Evolutionary conservation across 2,797 vertebrate genomes (phyloP).

Genomic region (Sebastolobus altivelis): DNA sequence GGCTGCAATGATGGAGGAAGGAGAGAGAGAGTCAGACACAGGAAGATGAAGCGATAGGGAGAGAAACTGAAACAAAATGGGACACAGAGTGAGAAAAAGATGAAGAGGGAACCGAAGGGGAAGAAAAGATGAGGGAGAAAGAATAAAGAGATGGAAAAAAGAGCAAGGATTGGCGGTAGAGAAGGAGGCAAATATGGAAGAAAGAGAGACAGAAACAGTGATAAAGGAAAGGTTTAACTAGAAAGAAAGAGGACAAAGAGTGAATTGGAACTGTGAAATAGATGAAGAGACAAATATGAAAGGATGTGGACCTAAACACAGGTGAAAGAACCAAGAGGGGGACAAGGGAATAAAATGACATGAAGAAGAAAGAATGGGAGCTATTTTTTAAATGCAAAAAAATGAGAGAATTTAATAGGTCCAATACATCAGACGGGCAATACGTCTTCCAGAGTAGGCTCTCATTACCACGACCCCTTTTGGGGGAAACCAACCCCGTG

Average conservation of each 20-base stretch:
- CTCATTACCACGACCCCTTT: no score
- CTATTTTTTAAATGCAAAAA: neutral
- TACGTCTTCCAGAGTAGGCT: neutral
- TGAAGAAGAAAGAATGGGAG: neutral
- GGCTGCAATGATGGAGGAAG: neutral
- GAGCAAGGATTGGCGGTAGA: neutral
- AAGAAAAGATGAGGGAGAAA: neutral
- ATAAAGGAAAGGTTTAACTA: neutral
- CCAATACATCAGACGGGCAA: neutral
- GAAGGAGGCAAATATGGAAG: neutral
- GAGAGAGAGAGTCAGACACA: neutral
- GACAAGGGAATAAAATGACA: neutral
- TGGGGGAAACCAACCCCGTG: no score
- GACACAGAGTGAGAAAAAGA: neutral
- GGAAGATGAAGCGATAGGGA: neutral
- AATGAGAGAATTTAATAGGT: neutral
- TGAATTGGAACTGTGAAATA: neutral
- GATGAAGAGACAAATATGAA: neutral
- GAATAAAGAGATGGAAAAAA: neutral
- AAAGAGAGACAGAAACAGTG: neutral
- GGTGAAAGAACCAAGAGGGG: neutral
- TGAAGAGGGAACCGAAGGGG: neutral
- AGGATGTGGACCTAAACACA: neutral
- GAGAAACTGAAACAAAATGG: slow-evolving; percentile 1
- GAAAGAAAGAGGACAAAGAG: neutral